Evolutionary conservation across 2,888 invertebrate species (phyloP), one percentile per base, ranked within the genome.

Genomic region (Hydriomena furcata): DNA sequence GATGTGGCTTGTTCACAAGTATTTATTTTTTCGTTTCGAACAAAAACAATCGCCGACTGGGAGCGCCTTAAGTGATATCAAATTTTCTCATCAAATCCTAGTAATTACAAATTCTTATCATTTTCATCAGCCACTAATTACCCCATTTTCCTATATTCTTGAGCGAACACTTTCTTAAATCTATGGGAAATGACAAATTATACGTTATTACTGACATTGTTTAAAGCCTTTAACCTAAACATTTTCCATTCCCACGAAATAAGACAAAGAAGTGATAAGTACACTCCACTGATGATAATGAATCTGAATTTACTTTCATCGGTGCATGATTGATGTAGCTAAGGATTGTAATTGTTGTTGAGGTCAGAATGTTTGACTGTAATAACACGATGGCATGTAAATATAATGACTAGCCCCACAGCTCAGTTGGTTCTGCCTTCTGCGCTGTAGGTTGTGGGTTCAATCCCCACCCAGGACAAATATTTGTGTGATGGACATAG

Each of bases 241-340:
- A 34, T 45, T 60, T 60, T 60, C 60, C 38, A 17, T 48, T 65
- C 63, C 49, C 65, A 61, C 56, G 47, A 25, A 43, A 37, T 41
- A 13, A 45, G 50, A 65, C 58, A 63, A 58, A 48, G 56, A 37
- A 40, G 46, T 48, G 50, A 35, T 56, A 51, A 58, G 20, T 46
- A 25, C 24, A 24, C 27, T n/a, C n/a, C n/a, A n/a, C n/a, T n/a
- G 24, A 28, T 42, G 52, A 50, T 52, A 43, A 57, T 56, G 35
- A 34, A 45, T 34, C 38, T 7, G 27, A 46, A 48, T 54, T 43
- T 46, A 55, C 60, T 63, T 65, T 62, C 61, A 53, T 48, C 46
- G 53, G 52, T 58, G 28, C 28, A 13, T 10, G 7, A 11, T 11
- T 27, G 27, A 6, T 24, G 31, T 28, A n/a, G n/a, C n/a, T n/a